Evolutionary conservation across 2,113 vertebrate genomes (phyloP), one percentile per base, ranked within the genome.

Genomic region (Narcine bancroftii): DNA sequence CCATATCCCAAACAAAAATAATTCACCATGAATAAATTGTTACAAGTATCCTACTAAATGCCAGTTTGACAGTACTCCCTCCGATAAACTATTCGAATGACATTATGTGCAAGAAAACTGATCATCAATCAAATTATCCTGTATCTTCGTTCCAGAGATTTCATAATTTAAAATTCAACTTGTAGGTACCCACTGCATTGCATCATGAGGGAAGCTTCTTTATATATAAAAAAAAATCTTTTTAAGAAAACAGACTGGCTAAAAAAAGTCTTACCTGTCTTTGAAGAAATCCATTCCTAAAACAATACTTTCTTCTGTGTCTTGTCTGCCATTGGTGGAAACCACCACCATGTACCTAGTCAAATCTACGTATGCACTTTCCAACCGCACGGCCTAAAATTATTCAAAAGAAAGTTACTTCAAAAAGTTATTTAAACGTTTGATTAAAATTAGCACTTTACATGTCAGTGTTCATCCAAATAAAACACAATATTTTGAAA

Each of bases 321-420:
- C 98, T 93, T 99, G 98, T 89, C 98, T 96, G 50, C 98, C 99
- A 0, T 97, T 99, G 93, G 98, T 99, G 93, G 98, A 99, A 92
- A 99, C 97, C 21, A 99, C 98, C 92, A 99, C 98, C 98, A 99
- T 99, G 95, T 99, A 99, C 65, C 98, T 96, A 1, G 97, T 99
- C 93, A 97, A 96, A 95, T 98, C 97, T 94, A 97, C 95, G 93
- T 97, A 98, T 56, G 96, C 97, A 77, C 98, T 99, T 96, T 99
- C 99, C 95, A 99, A 95, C 93, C 98, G 97, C 92, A 99, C 99
- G 89, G 98, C 99, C 99, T 99, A 93, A 56, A 92, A 77, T 91
- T 69, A 69, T 66, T 69, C 4, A 91, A 91, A 71, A 91, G 63
- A 71, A 45, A 71, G 47, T 39, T 42, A 66, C n/a, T 15, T 89